Percentiles rank a stretch among this genome's conserved stretches.
Conservation (phyloP, 2,797 vertebrate species). For the Discoglossus pictus region DNA sequence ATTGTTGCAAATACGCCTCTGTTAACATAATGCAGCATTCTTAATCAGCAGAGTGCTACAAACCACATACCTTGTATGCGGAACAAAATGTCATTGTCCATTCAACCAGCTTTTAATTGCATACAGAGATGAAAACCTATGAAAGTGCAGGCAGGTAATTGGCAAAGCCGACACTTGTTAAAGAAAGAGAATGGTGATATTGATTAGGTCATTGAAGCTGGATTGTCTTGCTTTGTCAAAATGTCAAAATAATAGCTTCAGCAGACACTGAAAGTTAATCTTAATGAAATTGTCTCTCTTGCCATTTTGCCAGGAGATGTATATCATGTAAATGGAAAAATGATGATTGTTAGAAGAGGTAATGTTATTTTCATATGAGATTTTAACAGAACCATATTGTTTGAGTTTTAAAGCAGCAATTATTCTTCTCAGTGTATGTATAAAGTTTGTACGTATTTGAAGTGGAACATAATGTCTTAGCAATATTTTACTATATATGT, state of each 20-base stretch:
- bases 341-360: conserved; percentile 13
- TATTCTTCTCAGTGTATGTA: too few relatives aligned
- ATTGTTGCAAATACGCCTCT: background rate
- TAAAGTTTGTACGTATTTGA: too few relatives aligned
- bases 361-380: conserved; percentile 16
- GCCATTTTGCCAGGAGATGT: conserved; percentile 33
- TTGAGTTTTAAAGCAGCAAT: background rate
- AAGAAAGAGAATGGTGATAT: conserved; percentile 41
- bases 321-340: conserved; percentile 38
- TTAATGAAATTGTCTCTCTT: conserved; percentile 41
- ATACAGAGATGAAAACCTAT: conserved; percentile 38
- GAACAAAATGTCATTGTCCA: conserved; percentile 42
- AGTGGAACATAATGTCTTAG: too few relatives aligned
- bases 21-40: background rate
- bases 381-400: conserved; percentile 1
- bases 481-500: too few relatives aligned
- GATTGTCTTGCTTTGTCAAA: conserved; percentile 48
- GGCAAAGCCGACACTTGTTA: conserved; percentile 41
- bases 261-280: conserved; percentile 45
- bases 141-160: conserved; percentile 39
- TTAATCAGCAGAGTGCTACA: conserved; percentile 6
- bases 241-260: conserved; percentile 49
- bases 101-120: conserved; percentile 43
- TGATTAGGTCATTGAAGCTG: conserved; percentile 48
- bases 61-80: conserved; percentile 7